These are phyloP conservation scores for Drosophila kurseongensis DNA, from an alignment of 1,140 invertebrate genomes.

Conservation along the genomic window DNA sequence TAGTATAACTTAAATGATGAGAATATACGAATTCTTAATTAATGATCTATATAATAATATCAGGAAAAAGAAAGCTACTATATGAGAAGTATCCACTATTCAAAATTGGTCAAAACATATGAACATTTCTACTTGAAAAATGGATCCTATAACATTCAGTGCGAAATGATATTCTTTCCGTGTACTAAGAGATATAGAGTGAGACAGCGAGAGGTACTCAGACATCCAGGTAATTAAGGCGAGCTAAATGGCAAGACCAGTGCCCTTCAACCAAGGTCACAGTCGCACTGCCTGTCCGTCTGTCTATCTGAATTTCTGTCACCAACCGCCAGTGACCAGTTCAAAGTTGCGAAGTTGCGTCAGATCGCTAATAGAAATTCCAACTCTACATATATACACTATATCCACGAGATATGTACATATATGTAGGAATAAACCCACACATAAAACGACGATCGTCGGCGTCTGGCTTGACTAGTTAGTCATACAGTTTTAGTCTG, in stretches of 20 bases:
- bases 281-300: slow-evolving; percentile 18
- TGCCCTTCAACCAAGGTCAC: slow-evolving; percentile 76
- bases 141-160: no score
- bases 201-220: slow-evolving; percentile 21
- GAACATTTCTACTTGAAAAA: no score
- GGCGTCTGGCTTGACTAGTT: slow-evolving; percentile 62
- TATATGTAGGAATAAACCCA: slow-evolving; percentile 28
- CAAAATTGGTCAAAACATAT: no score
- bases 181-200: slow-evolving; percentile 12
- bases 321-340: slow-evolving; percentile 45
- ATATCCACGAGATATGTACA: slow-evolving; percentile 24
- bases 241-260: slow-evolving; percentile 68
- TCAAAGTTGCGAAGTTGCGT: slow-evolving; percentile 66
- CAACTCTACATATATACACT: slow-evolving; percentile 21
- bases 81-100: no score
- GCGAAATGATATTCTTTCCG: background rate
- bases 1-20: no score
- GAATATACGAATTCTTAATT: no score
- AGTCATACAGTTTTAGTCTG: slow-evolving; percentile 47
- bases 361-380: slow-evolving; percentile 59
- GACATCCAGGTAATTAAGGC: slow-evolving; percentile 59
- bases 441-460: slow-evolving; percentile 27
- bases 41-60: no score
- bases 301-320: slow-evolving; percentile 30
- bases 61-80: no score